A percentile compares a stretch with the other conserved stretches of the same genome.
phyloP scores from a whole-genome alignment of 2,113 vertebrate genomes.

The Saccopteryx leptura region DNA sequence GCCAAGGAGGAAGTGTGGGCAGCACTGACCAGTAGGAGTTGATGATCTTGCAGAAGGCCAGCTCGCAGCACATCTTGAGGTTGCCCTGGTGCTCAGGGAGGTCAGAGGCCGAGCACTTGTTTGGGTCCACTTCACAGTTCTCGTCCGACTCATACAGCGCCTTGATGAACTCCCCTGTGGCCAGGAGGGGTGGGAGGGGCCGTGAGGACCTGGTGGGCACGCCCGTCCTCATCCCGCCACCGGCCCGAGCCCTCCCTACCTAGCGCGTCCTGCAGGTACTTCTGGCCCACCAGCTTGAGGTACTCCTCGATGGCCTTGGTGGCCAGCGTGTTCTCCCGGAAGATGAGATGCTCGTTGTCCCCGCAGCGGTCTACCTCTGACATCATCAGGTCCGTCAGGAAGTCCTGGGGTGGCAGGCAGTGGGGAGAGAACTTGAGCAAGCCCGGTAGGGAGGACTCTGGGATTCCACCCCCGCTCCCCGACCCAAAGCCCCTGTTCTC shows the following conservation, averaged over 20 bases:
- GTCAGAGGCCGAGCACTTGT: slow-evolving; percentile 95
- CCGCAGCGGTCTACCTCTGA: slow-evolving; percentile 99
- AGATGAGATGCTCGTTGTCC: slow-evolving; percentile 99
- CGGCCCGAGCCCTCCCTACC: slow-evolving; percentile 88
- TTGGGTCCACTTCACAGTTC: slow-evolving; percentile 98
- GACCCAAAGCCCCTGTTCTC: background rate
- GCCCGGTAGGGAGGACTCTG: background rate
- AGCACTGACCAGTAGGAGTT: slow-evolving; percentile 97
- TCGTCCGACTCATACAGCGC: slow-evolving; percentile 99
- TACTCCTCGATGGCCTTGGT: slow-evolving; percentile 99
- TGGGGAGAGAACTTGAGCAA: background rate
- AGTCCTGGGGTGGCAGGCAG: slow-evolving; percentile 92
- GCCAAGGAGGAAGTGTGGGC: fast-evolving
- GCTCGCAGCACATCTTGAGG: slow-evolving; percentile 99
- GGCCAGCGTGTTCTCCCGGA: slow-evolving; percentile 98
- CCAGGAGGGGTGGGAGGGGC: background rate
- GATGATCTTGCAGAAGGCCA: slow-evolving; percentile 99
- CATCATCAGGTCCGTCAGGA: slow-evolving; percentile 99
- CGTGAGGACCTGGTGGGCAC: background rate
- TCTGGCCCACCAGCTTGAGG: slow-evolving; percentile 99
- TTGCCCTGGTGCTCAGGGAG: slow-evolving; percentile 98
- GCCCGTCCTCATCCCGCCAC: background rate
- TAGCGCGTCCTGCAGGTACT: slow-evolving; percentile 98
- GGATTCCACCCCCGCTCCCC: background rate
- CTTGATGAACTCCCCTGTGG: slow-evolving; percentile 98